A percentile compares a stretch with the other conserved stretches of the same genome.
phyloP scores from a whole-genome alignment of 2,888 invertebrate species.

The Drosophila phalerata region DNA sequence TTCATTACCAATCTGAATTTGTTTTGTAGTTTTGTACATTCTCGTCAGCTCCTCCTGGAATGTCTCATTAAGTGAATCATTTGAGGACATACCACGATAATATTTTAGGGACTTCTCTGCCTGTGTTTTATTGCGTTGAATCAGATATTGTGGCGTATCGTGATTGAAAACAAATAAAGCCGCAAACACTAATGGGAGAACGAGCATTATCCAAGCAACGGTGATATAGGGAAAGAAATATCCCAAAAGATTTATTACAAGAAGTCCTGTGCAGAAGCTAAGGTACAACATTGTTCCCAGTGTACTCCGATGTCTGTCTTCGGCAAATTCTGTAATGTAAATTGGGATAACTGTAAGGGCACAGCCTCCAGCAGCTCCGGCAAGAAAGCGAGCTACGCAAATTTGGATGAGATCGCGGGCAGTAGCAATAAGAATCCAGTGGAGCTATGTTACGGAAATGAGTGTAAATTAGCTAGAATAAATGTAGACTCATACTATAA shows the following conservation, averaged over 20 bases:
- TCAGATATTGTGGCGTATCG: conserved; percentile 6
- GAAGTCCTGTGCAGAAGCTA: background rate
- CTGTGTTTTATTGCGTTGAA: background rate
- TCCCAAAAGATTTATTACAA: background rate
- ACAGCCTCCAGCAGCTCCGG: background rate
- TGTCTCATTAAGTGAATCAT: background rate
- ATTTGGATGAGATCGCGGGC: background rate
- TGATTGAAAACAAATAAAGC: background rate
- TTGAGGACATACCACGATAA: background rate
- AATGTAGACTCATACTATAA: background rate
- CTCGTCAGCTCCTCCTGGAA: background rate
- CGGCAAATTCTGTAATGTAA: background rate
- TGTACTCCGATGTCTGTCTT: conserved; percentile 1
- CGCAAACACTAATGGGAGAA: background rate
- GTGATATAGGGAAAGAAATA: background rate
- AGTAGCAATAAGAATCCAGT: background rate
- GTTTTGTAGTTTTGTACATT: background rate
- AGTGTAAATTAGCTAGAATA: background rate
- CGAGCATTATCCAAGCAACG: conserved; percentile 10
- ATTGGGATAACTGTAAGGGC: background rate
- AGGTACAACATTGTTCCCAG: background rate
- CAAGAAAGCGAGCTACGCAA: background rate
- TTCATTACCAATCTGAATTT: background rate
- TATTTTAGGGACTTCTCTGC: conserved; percentile 4
- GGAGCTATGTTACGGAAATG: background rate